Conservation (phyloP, 1,140 invertebrate genomes). For the Anthonomus grandis region DNA sequence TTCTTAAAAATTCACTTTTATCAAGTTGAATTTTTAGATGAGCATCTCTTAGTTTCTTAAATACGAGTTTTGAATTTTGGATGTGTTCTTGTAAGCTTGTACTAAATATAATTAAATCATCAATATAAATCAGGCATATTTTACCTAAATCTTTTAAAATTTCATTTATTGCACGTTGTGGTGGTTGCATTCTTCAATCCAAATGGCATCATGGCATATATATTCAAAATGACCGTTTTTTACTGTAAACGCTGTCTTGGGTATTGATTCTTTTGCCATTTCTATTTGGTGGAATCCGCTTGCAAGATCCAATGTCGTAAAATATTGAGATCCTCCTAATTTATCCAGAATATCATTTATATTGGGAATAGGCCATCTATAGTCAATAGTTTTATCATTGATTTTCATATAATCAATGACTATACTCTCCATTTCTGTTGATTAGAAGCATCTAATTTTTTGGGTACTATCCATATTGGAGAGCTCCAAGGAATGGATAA, state of each 20-base stretch:
- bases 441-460: slow-evolving; percentile 32
- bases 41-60: slow-evolving; percentile 24
- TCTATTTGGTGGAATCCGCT: slow-evolving; percentile 51
- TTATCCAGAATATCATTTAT: slow-evolving; percentile 50
- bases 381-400: slow-evolving; percentile 47
- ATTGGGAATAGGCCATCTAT: slow-evolving; percentile 54
- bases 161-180: slow-evolving; percentile 40
- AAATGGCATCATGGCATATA: slow-evolving; percentile 38
- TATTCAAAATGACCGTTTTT: slow-evolving; percentile 45
- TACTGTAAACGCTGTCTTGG: slow-evolving; percentile 49
- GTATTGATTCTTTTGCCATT: slow-evolving; percentile 36
- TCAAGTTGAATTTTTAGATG: slow-evolving; percentile 27
- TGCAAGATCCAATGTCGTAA: slow-evolving; percentile 47
- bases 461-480: slow-evolving; percentile 42
- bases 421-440: slow-evolving; percentile 41
- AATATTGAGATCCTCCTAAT: slow-evolving; percentile 43
- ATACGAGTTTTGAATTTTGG: slow-evolving; percentile 26
- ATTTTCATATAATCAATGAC: slow-evolving; percentile 49
- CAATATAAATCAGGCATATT: slow-evolving; percentile 45
- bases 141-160: slow-evolving; percentile 27
- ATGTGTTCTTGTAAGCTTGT: slow-evolving; percentile 33
- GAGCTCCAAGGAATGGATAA: slow-evolving; percentile 45
- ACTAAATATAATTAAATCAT: slow-evolving; percentile 38
- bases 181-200: slow-evolving; percentile 45
- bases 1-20: slow-evolving; percentile 38